Conservation (phyloP, 2,113 vertebrate genomes). For the Trinectes maculatus region DNA sequence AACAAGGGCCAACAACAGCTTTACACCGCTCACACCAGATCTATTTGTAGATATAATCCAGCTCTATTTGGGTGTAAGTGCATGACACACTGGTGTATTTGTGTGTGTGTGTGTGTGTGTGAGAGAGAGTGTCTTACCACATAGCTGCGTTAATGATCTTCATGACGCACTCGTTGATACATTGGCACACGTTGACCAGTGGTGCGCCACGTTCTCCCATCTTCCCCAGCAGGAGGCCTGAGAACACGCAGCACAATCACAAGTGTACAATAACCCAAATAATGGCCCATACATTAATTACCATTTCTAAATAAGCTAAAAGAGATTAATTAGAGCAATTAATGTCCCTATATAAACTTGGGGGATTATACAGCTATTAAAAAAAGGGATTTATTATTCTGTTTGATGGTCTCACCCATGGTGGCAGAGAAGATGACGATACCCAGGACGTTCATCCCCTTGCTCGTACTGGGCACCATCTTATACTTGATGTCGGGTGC, state of each 20-base stretch:
- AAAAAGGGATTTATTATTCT: not conserved
- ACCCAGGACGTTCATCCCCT: conserved; percentile 91
- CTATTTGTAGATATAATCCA: conserved; percentile 62
- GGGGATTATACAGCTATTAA: too few species aligned
- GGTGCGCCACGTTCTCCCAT: conserved; percentile 89
- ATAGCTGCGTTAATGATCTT: conserved; percentile 90
- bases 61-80: conserved; percentile 2
- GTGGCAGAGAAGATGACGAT: conserved; percentile 93
- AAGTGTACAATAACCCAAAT: not conserved
- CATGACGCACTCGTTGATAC: conserved; percentile 91
- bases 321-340: too few species aligned
- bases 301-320: not conserved
- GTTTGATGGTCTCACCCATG: conserved; percentile 80
- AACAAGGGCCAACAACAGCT: not conserved
- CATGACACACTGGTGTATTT: not conserved
- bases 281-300: not conserved
- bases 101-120: not conserved
- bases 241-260: conserved; percentile 4
- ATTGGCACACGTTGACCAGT: conserved; percentile 89
- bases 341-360: too few species aligned
- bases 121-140: conserved; percentile 76
- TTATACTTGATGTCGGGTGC: conserved; percentile 86
- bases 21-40: not conserved
- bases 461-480: conserved; percentile 86
- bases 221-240: conserved; percentile 88